phyloP scores from a whole-genome alignment of 1,140 invertebrate genomes.

The Grapholita molesta region DNA sequence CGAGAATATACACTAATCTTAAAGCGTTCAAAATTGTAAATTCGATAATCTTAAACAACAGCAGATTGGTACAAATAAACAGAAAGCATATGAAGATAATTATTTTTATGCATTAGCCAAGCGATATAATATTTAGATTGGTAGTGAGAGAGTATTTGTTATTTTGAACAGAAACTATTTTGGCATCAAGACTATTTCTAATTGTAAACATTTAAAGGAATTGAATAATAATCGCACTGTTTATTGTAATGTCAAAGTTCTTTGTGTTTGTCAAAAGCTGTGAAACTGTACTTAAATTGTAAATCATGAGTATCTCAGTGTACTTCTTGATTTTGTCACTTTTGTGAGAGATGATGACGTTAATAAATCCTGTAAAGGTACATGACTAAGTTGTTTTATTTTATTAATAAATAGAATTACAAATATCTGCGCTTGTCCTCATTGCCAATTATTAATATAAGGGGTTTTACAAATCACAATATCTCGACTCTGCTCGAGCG shows the following conservation, averaged over 20 bases:
- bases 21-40: background rate
- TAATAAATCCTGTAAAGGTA: slow-evolving; percentile 29
- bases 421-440: too few relatives aligned
- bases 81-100: background rate
- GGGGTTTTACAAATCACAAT: too few relatives aligned
- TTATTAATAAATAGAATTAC: slow-evolving; percentile 10
- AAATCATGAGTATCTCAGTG: slow-evolving; percentile 68
- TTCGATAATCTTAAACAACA: slow-evolving; percentile 16
- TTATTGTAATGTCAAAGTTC: slow-evolving; percentile 39
- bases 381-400: slow-evolving; percentile 31
- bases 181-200: slow-evolving; percentile 55
- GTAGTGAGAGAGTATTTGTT: slow-evolving; percentile 21
- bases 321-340: slow-evolving; percentile 65
- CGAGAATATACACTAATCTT: background rate
- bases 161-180: slow-evolving; percentile 41
- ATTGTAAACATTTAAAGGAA: slow-evolving; percentile 44
- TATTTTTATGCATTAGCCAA: slow-evolving; percentile 42
- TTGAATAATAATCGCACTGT: slow-evolving; percentile 46
- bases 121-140: slow-evolving; percentile 23
- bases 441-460: too few relatives aligned
- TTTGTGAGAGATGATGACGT: slow-evolving; percentile 39
- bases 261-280: slow-evolving; percentile 64
- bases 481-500: too few relatives aligned
- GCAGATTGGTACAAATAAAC: slow-evolving; percentile 40
- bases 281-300: slow-evolving; percentile 73